Evolutionary conservation across 1,140 invertebrate genomes (phyloP), one percentile per base, ranked within the genome.

Genomic region (Diachasma alloeum): DNA sequence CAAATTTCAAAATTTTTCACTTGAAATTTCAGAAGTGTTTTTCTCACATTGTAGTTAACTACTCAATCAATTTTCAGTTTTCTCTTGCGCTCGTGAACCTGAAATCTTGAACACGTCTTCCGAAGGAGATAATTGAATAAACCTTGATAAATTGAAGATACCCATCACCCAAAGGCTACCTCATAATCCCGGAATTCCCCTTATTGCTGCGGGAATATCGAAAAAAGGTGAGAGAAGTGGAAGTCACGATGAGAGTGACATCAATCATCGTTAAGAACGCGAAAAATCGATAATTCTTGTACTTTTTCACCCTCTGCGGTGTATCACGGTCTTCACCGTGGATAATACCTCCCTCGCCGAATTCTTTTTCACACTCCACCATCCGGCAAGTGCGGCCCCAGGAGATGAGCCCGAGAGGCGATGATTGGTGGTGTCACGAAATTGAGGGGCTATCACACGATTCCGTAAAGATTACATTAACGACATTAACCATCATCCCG

Each of bases 191-290:
- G 1, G 9, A 13, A 42, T 67, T 11, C 17, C 26, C 24, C 17
- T 13, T 67, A 36, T 11, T 17, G 22, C 13, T 15, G 22, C 22
- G 19, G 19, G 15, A 24, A 19, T 59, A 9, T 37, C 3, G 8
- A 46, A 46, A 48, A 44, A 48, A 46, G 15, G 9, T 19, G 2
- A 22, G 19, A 46, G 48, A 53, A 53, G 15, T 26, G n/a, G 48
- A 67, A 59, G 67, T 31, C 44, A 17, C 39, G 53, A 24, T 46
- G 72, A 56, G 19, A 74, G 46, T 48, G 53, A 71, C 37, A 74
- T 78, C 72, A 68, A 78, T 78, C 76, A 78, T 78, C 72, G 46
- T 78, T 78, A 74, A 63, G 44, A 44, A 68, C n/a, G 17, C 68
- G 70, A 78, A 31, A 31, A 31, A 78, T 78, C 72, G 76, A 78